Conservation (phyloP, 37 sponge, comb jelly and placozoan species). For the Amphimedon queenslandica region DNA sequence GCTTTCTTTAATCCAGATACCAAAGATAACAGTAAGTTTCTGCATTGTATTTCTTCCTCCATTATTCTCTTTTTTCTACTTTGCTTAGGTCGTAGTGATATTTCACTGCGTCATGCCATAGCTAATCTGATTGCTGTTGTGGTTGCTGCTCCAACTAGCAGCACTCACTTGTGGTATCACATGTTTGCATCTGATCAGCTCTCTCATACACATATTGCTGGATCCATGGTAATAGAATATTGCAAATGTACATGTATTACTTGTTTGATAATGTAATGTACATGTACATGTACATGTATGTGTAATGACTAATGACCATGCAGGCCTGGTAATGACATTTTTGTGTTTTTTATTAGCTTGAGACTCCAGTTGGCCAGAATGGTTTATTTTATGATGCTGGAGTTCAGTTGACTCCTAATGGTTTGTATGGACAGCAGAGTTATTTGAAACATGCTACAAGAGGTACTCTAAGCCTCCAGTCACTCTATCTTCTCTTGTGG, state of each 20-base stretch:
- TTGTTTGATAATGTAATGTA: not conserved
- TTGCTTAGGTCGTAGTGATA: conserved; percentile 45
- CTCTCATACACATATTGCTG: conserved; percentile 38
- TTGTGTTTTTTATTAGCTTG: conserved; percentile 4
- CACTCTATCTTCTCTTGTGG: conserved; percentile 79
- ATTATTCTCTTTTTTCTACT: not conserved
- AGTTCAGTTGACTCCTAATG: conserved; percentile 67
- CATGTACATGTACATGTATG: too few relatives aligned
- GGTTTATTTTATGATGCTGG: conserved; percentile 72
- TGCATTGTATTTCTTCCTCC: not conserved
- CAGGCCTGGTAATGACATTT: not conserved
- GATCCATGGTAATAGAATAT: conserved; percentile 53
- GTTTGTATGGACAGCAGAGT: conserved; percentile 67
- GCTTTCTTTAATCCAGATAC: conserved; percentile 4
- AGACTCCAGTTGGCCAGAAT: conserved; percentile 3
- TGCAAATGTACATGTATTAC: not conserved
- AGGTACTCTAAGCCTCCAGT: conserved; percentile 76
- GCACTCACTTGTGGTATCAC: conserved; percentile 69
- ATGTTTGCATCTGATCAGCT: conserved; percentile 42
- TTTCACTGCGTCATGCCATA: conserved; percentile 46
- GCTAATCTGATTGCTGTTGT: conserved; percentile 60
- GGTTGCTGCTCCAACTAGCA: conserved; percentile 27
- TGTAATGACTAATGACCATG: not conserved
- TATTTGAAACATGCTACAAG: conserved; percentile 63
- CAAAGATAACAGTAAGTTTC: not conserved